These are phyloP conservation scores for Noctua pronuba DNA, from an alignment of 2,888 invertebrate genomes.

Conservation along the genomic window DNA sequence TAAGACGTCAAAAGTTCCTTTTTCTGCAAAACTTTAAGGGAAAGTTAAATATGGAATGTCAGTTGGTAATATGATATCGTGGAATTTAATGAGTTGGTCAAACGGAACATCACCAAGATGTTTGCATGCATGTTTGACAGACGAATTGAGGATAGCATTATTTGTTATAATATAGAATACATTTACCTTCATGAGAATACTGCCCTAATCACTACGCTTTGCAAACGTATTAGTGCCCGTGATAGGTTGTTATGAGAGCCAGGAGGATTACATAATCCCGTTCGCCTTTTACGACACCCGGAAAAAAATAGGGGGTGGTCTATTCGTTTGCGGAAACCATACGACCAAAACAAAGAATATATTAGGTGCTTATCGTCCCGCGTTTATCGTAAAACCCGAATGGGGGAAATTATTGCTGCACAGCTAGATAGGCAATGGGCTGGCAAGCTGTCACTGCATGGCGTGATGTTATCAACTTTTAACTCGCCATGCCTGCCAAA, in stretches of 20 bases:
- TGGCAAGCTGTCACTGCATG: constrained; percentile 58
- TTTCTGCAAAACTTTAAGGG: constrained; percentile 7
- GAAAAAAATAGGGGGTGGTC: constrained; percentile 19
- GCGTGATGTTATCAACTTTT: constrained; percentile 57
- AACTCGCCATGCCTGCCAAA: constrained; percentile 51
- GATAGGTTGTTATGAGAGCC: constrained; percentile 35
- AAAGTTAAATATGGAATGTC: constrained; percentile 17
- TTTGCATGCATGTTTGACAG: neutral
- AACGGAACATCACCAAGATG: neutral
- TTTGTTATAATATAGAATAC: neutral
- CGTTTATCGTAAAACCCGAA: constrained; percentile 56
- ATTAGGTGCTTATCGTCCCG: constrained; percentile 53
- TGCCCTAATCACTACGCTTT: constrained; percentile 23
- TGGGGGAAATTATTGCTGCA: constrained; percentile 56
- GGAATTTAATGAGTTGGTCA: neutral
- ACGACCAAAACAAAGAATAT: constrained; percentile 55
- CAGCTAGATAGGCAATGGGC: constrained; percentile 50
- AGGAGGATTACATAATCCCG: constrained; percentile 37
- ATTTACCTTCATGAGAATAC: constrained; percentile 6
- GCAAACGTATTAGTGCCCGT: constrained; percentile 22
- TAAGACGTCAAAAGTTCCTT: constrained; percentile 15
- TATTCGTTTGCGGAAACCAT: constrained; percentile 50
- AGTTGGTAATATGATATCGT: neutral
- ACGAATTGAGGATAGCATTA: neutral
- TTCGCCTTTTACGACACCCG: constrained; percentile 24